Conservation (phyloP, 2,888 invertebrate genomes). For the Autographa pulchrina region DNA sequence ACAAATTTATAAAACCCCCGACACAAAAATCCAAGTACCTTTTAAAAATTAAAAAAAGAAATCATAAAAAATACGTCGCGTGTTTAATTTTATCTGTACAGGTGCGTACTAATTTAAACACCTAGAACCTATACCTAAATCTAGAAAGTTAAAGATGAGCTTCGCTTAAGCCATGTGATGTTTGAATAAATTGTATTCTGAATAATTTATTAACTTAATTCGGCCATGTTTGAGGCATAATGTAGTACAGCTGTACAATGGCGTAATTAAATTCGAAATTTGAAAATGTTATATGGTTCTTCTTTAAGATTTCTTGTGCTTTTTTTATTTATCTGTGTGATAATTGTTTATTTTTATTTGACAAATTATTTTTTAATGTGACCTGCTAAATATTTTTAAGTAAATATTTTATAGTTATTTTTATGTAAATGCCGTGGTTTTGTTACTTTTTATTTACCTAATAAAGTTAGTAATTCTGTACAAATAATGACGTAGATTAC, state of each 20-base stretch:
- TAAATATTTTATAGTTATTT: background rate
- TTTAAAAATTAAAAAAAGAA: too few species aligned
- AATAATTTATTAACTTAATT: conserved; percentile 2
- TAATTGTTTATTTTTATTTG: too few species aligned
- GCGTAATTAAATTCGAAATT: background rate
- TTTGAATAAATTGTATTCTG: conserved; percentile 13
- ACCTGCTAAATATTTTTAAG: background rate
- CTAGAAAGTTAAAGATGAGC: too few species aligned
- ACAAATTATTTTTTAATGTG: too few species aligned
- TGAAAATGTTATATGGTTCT: background rate
- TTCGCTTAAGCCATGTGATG: background rate
- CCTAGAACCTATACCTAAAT: too few species aligned
- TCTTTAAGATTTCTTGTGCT: background rate
- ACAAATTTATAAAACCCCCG: too few species aligned
- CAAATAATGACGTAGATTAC: background rate
- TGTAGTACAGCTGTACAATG: too few species aligned
- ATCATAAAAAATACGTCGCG: too few species aligned
- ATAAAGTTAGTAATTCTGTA: background rate
- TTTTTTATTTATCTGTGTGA: background rate
- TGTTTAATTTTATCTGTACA: too few species aligned
- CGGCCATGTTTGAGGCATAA: conserved; percentile 14
- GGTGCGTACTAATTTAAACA: too few species aligned
- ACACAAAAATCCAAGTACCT: too few species aligned
- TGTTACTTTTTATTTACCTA: background rate
- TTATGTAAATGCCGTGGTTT: background rate